A percentile compares a stretch with the other conserved stretches of the same genome.
phyloP scores from a whole-genome alignment of 2,888 invertebrate genomes.

The Imbricaverruca yamaguchii region DNA sequence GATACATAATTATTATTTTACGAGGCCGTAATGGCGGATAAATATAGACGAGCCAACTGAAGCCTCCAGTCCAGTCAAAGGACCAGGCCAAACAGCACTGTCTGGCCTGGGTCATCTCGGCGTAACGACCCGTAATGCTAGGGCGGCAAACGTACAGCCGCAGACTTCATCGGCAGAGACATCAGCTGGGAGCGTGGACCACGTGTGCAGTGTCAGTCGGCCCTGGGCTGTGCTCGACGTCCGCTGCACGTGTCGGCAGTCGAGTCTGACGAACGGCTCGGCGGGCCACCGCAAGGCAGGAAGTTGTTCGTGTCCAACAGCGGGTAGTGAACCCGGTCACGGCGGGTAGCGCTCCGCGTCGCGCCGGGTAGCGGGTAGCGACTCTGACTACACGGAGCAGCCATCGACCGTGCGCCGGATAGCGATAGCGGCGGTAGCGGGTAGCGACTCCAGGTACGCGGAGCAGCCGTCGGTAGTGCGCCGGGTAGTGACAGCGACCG shows the following conservation, averaged over 20 bases:
- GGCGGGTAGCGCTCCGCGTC: background rate
- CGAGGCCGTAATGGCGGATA: slow-evolving; percentile 10
- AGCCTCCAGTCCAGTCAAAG: background rate
- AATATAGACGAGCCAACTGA: background rate
- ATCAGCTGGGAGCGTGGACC: background rate
- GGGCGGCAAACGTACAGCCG: background rate
- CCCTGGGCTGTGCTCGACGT: background rate
- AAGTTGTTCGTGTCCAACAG: too few species aligned
- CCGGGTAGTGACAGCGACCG: background rate
- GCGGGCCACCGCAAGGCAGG: too few species aligned
- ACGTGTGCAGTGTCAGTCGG: background rate
- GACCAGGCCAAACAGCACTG: background rate
- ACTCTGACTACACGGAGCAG: background rate
- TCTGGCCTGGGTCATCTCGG: background rate
- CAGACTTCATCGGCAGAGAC: background rate
- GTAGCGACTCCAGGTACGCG: background rate
- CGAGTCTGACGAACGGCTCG: background rate
- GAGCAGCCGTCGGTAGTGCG: background rate
- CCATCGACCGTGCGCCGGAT: background rate
- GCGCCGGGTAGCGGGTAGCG: background rate
- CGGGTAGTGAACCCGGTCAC: background rate
- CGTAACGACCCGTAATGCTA: background rate
- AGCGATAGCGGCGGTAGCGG: background rate
- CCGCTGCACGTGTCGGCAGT: too few species aligned
- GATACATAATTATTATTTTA: slow-evolving; percentile 11